Evolutionary conservation across 2,888 invertebrate genomes (phyloP), one percentile per base, ranked within the genome.

Genomic region (Tridacna gigas): DNA sequence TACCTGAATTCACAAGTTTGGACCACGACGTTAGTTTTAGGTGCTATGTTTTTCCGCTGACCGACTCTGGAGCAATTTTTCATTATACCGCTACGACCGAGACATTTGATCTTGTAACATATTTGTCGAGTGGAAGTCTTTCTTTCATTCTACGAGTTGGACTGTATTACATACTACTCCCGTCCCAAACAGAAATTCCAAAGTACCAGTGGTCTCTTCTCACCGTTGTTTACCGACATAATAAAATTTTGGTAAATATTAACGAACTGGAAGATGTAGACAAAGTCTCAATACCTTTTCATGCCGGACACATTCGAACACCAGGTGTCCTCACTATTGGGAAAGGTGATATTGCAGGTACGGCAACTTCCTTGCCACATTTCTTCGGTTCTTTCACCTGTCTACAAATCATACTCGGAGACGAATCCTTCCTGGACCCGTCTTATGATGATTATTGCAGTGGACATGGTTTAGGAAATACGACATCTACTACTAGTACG

Each of bases 321-420:
- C 67, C 67, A 12, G 67, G 45, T 37, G 28, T n/a, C 45, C n/a
- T 45, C 11, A 67, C 7, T 0, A 67, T 67, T 20, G 67, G 28
- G 9, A 67, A 67, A 28, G 56, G 20, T 20, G 45, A 67, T n/a
- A 37, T 45, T 37, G 28, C 20, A 37, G 20, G 28, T 4, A 26
- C 37, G 7, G 28, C 67, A 13, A 45, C 11, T 45, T 3, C 5
- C 18, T 37, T 67, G 37, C n/a, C 28, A 45, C 28, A 37, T 18
- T 67, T 37, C n/a, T n/a, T 67, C 4, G 67, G 67, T 22, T 67
- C 67, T 18, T n/a, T 67, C 20, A 67, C 67, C 0, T 67, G 67
- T 45, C 67, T 67, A 13, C 67, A 67, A 37, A 67, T 67, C 7
- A 67, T 67, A 45, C 45, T 45, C 20, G 67, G 45, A 11, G n/a